These are phyloP conservation scores for Oreochromis tanganicae DNA, from an alignment of 2,113 vertebrate species.

Conservation along the genomic window DNA sequence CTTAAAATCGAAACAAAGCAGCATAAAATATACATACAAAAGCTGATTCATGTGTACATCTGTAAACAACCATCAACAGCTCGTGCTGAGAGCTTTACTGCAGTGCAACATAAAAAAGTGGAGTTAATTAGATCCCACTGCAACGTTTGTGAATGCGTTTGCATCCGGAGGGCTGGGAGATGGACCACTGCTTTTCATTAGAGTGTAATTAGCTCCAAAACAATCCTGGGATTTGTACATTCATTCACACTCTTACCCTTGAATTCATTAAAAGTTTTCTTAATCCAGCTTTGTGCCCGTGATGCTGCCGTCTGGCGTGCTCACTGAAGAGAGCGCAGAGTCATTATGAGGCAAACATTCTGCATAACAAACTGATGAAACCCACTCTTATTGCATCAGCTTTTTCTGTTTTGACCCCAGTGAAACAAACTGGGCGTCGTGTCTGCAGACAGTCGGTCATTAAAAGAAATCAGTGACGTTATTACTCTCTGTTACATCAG, in stretches of 20 bases:
- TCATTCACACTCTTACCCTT: neutral
- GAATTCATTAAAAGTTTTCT: neutral
- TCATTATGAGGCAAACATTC: neutral
- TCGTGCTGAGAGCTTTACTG: neutral
- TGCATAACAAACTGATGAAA: neutral
- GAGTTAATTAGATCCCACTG: neutral
- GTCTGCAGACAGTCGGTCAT: rapidly evolving
- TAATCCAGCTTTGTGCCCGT: neutral
- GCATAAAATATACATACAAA: neutral
- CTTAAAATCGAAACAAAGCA: neutral
- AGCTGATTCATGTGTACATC: neutral
- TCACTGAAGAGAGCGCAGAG: neutral
- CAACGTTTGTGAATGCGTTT: neutral
- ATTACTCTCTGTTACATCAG: neutral
- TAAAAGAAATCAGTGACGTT: neutral
- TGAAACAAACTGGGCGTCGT: neutral
- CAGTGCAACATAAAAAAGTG: neutral
- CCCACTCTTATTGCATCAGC: neutral
- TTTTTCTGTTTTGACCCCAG: neutral
- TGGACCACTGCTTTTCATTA: slow-evolving; percentile 14
- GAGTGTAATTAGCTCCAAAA: slow-evolving; percentile 9
- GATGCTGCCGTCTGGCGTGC: neutral
- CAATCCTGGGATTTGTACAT: neutral
- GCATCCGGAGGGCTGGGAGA: neutral
- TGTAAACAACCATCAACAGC: neutral